Percentiles rank a stretch among this genome's conserved stretches.
phyloP scores from a whole-genome alignment of 2,113 vertebrate genomes.

The Ammodytes marinus region DNA sequence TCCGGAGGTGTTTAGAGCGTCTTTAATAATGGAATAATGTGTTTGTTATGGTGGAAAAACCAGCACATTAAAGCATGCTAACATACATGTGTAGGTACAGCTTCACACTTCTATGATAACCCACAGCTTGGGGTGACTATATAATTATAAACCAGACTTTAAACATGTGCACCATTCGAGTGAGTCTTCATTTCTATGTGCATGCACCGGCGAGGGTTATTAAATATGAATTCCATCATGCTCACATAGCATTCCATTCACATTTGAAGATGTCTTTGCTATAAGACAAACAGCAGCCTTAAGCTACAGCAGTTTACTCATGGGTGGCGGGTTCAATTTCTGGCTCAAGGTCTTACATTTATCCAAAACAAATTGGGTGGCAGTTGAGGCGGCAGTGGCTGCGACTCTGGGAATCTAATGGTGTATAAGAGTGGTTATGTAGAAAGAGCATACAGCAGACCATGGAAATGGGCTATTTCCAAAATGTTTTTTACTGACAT shows the following conservation, averaged over 20 bases:
- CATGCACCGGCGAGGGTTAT: constrained; percentile 31
- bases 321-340: constrained; percentile 71
- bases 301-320: constrained; percentile 55
- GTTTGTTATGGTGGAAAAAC: constrained; percentile 39
- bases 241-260: constrained; percentile 56
- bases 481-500: constrained; percentile 61
- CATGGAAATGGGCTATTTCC: constrained; percentile 62
- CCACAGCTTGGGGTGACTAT: constrained; percentile 20
- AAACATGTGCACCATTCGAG: constrained; percentile 45
- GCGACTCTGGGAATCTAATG: constrained; percentile 52
- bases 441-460: constrained; percentile 57
- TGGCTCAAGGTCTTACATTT: constrained; percentile 73
- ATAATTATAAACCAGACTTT: constrained; percentile 35
- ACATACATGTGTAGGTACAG: not conserved
- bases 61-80: constrained; percentile 4
- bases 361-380: constrained; percentile 70
- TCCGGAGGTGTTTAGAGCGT: constrained; percentile 22
- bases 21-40: constrained; percentile 48
- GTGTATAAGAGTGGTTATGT: constrained; percentile 42
- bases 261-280: constrained; percentile 62
- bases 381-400: constrained; percentile 48
- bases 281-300: constrained; percentile 48
- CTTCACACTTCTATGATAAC: not conserved
- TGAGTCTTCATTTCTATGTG: constrained; percentile 39
- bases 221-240: constrained; percentile 49